A percentile compares a stretch with the other conserved stretches of the same genome.
phyloP scores from a whole-genome alignment of 53 echinoderm and acorn worm species.

The Echinarachnius parma region DNA sequence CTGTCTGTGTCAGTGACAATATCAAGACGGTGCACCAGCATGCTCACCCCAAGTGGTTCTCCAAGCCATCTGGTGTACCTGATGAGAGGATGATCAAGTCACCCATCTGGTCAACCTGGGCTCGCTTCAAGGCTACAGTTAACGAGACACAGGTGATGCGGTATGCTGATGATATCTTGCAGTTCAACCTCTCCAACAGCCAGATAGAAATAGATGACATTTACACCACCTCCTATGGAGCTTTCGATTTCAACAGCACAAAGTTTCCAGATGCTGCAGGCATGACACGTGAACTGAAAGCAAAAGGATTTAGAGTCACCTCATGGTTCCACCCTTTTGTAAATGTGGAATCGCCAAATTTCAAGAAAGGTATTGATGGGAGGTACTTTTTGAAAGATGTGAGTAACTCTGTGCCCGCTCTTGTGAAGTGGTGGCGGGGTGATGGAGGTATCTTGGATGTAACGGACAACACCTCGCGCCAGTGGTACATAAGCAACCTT shows the following conservation, averaged over 20 bases:
- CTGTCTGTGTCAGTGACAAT: constrained; percentile 63
- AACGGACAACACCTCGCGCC: constrained; percentile 48
- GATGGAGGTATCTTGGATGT: constrained; percentile 61
- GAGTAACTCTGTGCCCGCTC: constrained; percentile 57
- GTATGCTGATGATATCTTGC: constrained; percentile 64
- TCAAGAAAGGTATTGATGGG: constrained; percentile 47
- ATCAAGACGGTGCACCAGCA: constrained; percentile 60
- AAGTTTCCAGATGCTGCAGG: constrained; percentile 67
- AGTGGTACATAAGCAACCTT: constrained; percentile 55
- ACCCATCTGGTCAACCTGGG: constrained; percentile 84
- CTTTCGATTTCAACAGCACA: constrained; percentile 47
- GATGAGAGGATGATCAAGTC: constrained; percentile 67
- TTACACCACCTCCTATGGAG: constrained; percentile 65
- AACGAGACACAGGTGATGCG: constrained; percentile 54
- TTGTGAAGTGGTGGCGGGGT: constrained; percentile 83
- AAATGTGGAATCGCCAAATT: constrained; percentile 65
- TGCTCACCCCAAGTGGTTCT: constrained; percentile 52
- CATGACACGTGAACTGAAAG: constrained; percentile 62
- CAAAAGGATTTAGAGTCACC: constrained; percentile 61
- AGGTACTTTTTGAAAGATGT: constrained; percentile 62
- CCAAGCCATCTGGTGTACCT: constrained; percentile 52
- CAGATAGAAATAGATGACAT: constrained; percentile 83
- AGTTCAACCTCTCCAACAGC: constrained; percentile 57
- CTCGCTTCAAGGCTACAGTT: constrained; percentile 54
- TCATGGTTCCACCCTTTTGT: constrained; percentile 75